phyloP scores from a whole-genome alignment of 2,113 vertebrate species.

The Neolamprologus tretocephalus region DNA sequence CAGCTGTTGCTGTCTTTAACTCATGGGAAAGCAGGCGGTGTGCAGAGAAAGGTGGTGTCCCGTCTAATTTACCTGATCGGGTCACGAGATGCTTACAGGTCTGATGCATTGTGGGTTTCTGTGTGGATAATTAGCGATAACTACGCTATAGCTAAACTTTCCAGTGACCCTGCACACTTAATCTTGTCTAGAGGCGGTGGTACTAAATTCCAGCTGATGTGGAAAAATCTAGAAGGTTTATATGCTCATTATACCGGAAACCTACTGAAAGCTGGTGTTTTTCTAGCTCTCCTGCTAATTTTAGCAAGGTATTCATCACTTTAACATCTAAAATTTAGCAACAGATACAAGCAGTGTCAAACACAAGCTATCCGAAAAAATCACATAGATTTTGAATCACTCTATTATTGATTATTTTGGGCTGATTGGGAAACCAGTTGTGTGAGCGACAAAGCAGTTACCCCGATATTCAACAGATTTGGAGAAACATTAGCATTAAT shows the following conservation, averaged over 20 bases:
- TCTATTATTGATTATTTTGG: background rate
- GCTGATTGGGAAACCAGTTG: background rate
- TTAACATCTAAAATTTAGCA: background rate
- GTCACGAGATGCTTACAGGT: background rate
- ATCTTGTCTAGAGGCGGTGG: constrained; percentile 23
- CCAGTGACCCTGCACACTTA: constrained; percentile 38
- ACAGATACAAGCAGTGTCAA: background rate
- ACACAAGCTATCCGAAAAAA: background rate
- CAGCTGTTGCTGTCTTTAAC: constrained; percentile 9
- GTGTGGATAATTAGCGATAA: constrained; percentile 29
- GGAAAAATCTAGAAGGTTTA: constrained; percentile 31
- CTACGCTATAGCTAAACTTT: constrained; percentile 16
- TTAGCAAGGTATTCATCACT: background rate
- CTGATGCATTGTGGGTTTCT: background rate
- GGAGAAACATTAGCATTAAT: background rate
- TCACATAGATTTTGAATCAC: background rate
- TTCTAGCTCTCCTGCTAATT: background rate
- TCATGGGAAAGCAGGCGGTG: background rate
- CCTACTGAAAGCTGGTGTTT: background rate
- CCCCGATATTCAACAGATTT: background rate
- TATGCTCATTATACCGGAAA: background rate
- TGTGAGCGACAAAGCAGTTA: background rate
- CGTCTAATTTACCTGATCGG: constrained; percentile 5
- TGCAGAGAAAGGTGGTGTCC: background rate
- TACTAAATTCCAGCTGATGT: constrained; percentile 20